Percentiles rank a stretch among this genome's conserved stretches.
Conservation (phyloP, 23 tunicate genomes). For the Clavelina lepadiformis region DNA sequence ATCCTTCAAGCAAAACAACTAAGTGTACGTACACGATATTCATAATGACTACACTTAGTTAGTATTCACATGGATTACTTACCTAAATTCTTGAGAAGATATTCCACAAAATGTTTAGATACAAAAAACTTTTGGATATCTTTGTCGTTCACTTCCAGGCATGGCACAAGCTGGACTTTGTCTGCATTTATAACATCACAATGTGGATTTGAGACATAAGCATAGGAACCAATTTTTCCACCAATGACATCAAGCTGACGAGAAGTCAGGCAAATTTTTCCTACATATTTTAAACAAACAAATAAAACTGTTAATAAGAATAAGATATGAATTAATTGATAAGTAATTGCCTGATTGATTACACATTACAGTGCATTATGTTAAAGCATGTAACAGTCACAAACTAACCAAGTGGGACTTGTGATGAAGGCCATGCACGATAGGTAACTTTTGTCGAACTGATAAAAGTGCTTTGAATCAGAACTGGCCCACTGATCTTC, state of each 20-base stretch:
- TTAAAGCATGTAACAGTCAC: neutral
- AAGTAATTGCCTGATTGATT: neutral
- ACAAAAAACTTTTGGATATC: neutral
- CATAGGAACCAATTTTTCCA: neutral
- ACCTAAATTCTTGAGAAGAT: neutral
- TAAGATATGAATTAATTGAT: too few relatives aligned
- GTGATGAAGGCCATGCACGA: conserved; percentile 51
- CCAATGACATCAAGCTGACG: too few relatives aligned
- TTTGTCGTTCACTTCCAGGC: neutral
- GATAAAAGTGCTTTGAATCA: neutral
- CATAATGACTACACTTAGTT: too few relatives aligned
- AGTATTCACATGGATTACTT: too few relatives aligned
- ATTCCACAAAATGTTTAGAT: neutral
- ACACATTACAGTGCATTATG: neutral
- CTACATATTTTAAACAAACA: too few relatives aligned
- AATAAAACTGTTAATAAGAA: too few relatives aligned
- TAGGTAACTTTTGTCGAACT: conserved; percentile 4
- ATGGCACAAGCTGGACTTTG: neutral
- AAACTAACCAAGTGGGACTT: conserved; percentile 27
- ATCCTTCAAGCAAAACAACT: too few relatives aligned
- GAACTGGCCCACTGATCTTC: conserved; percentile 50
- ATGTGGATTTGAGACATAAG: neutral
- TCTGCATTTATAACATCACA: neutral
- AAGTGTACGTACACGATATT: too few relatives aligned
- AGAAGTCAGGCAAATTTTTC: too few relatives aligned